Evolutionary conservation across 2,113 vertebrate genomes (phyloP), one percentile per base, ranked within the genome.

Genomic region (Eudyptes chrysolophus): DNA sequence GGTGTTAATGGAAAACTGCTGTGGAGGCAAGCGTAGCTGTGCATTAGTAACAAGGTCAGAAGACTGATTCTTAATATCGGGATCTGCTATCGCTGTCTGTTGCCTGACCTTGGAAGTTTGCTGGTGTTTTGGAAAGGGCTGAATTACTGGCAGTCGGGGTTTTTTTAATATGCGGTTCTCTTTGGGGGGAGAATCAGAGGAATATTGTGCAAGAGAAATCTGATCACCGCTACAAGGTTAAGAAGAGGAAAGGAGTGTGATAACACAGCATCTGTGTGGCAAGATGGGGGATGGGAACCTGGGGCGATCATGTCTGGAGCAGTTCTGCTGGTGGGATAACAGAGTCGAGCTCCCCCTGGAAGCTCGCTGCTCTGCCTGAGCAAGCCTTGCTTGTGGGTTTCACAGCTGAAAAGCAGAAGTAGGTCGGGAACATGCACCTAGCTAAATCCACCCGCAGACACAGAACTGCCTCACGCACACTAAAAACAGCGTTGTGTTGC

Each of bases 291-390:
- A 11, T 54, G 79, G 79, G 60, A 19, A 10, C 69, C 36, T 0
- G 0, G 19, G 48, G 58, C 65, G 36, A 29, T 66, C 2, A 0
- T 11, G 42, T 54, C 71, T 0, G 0, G 52, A 44, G 54, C 0
- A 0, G 46, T 46, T 77, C 49, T 92, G 79, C 44, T 0, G 1
- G 29, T 10, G 62, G 77, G 57, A 11, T 25, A 18, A 16, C 12
- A 30, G n/a, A 34, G 74, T 36, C 2, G 29, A 87, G 72, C 46
- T 96, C 87, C 46, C 2, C 0, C 55, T 87, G 69, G 84, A 51
- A 71, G 38, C 42, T 75, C 10, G 1, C 49, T 51, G 46, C 54
- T 72, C 46, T 75, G 58, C 91, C 74, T 18, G 24, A 81, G 69
- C 84, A 78, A 78, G 51, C 44, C 65, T 71, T 36, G 61, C 84